phyloP scores from a whole-genome alignment of 2,888 invertebrate genomes.

The Drosophila phalerata region DNA sequence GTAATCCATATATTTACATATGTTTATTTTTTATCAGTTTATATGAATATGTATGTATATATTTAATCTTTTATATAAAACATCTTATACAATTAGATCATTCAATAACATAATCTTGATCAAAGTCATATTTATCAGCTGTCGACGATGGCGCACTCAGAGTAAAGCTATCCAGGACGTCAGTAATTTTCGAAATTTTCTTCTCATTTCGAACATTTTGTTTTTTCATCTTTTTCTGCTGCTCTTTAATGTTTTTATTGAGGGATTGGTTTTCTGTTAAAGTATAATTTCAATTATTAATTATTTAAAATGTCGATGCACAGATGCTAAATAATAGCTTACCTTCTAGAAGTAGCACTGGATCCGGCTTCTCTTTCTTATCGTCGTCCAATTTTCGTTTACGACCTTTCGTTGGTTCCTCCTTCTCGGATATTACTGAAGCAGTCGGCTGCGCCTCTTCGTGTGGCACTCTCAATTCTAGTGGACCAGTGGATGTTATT shows the following conservation, averaged over 20 bases:
- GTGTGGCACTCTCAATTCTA: constrained; percentile 86
- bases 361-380: constrained; percentile 86
- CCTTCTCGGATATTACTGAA: constrained; percentile 72
- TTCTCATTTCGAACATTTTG: constrained; percentile 87
- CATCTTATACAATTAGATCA: constrained; percentile 41
- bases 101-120: constrained; percentile 82
- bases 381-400: constrained; percentile 79
- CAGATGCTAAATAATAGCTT: constrained; percentile 66
- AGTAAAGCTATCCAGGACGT: constrained; percentile 87
- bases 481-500: constrained; percentile 89
- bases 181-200: constrained; percentile 88
- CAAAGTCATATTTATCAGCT: constrained; percentile 83
- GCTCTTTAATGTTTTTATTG: constrained; percentile 87
- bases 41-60: constrained; percentile 10
- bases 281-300: background rate
- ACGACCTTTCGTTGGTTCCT: constrained; percentile 63
- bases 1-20: background rate
- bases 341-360: constrained; percentile 90
- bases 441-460: constrained; percentile 78
- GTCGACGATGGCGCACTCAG: constrained; percentile 57
- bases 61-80: constrained; percentile 14
- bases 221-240: constrained; percentile 87
- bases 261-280: constrained; percentile 86
- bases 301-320: background rate
- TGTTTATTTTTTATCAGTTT: background rate